Conservation (phyloP, 2,888 invertebrate genomes). For the Aphrophora alni region DNA sequence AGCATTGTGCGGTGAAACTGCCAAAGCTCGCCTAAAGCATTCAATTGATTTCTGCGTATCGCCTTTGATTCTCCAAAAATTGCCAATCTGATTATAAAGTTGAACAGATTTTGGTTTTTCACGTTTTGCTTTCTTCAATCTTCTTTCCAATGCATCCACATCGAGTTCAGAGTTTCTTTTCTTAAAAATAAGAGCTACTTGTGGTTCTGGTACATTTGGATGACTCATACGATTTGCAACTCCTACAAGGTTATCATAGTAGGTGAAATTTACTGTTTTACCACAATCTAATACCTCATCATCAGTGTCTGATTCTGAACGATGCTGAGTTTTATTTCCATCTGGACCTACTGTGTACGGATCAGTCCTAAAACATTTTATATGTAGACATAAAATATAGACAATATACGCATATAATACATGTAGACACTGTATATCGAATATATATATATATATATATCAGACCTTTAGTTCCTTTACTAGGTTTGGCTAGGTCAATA, state of each 20-base stretch:
- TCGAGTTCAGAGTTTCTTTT: conserved; percentile 74
- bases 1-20: conserved; percentile 85
- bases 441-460: too few species aligned
- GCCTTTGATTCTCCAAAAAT: conserved; percentile 90
- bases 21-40: conserved; percentile 85
- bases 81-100: conserved; percentile 89
- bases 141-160: conserved; percentile 74
- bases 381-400: too few species aligned
- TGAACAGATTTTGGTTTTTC: conserved; percentile 85
- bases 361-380: conserved; percentile 34
- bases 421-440: too few species aligned
- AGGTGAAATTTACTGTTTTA: conserved; percentile 85
- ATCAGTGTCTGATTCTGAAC: conserved; percentile 42
- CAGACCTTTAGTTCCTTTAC: too few species aligned
- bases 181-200: conserved; percentile 78
- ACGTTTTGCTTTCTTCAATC: conserved; percentile 77
- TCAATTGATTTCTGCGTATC: conserved; percentile 87
- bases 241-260: conserved; percentile 87
- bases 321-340: conserved; percentile 42
- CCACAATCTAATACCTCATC: conserved; percentile 80
- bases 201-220: conserved; percentile 85
- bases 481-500: too few species aligned
- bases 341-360: conserved; percentile 19
- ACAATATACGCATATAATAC: too few species aligned
- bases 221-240: conserved; percentile 83